Base-by-base conservation (phyloP, 2,888 invertebrate genomes). In the Lysandra bellargus region DNA sequence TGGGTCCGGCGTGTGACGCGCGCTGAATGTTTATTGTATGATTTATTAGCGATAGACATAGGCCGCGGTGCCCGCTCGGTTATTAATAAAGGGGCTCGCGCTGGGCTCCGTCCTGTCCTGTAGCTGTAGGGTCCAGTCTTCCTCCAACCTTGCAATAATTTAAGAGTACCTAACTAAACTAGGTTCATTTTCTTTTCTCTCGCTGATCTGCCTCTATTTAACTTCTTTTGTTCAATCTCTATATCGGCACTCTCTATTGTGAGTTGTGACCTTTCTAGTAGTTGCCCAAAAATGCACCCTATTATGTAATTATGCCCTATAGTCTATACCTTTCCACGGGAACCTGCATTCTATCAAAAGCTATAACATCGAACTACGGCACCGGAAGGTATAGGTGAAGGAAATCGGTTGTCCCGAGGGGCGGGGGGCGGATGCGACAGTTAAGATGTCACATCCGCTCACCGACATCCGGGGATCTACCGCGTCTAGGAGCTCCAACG, bases 1-100 rank as follows among this genome's bases (percentile, higher is more conserved):
- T 57, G 53, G 57, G 17, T 14, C 57, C 17, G 33, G 49, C 64
- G 61, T 44, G 60, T 78, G 76, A 76, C 53, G 79, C 83, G 82
- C 78, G 61, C 77, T 83, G 83, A 84, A 85, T 86, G 85, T 85
- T 85, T 83, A 86, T 85, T 80, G 80, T 44, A 81, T 82, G 83
- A 84, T 83, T 84, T 84, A 83, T 84, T 81, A 44, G 40, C 33
- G 33, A 76, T 76, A 49, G 76, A 17, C 49, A 57, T 76, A 33
- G 76, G 49, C 49, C 23, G 44, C 44, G 6, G 9, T 23, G 75
- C 12, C 30, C 75, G 75, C 53, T 9, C n/a, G 75, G 76, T 76
- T 76, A 76, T 76, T 57, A 76, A 76, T 76, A 76, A 76, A 76
- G 76, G 76, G 76, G 57, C 76, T 37, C 76, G 57, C 76, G 33